Conservation (phyloP, 2,113 vertebrate genomes). For the Isichthys henryi region DNA sequence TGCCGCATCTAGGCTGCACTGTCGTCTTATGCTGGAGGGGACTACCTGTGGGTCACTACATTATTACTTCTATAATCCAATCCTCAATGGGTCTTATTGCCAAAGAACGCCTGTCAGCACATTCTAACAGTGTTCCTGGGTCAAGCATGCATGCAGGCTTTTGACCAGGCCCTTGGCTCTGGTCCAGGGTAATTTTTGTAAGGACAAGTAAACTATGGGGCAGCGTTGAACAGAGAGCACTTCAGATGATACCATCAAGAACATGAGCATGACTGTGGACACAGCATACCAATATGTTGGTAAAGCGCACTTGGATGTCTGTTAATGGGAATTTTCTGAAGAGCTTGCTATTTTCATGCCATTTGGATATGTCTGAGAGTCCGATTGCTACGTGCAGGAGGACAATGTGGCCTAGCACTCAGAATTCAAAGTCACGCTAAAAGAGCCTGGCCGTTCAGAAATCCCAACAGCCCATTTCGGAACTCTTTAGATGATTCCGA, state of each 20-base stretch:
- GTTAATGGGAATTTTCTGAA: slow-evolving; percentile 17
- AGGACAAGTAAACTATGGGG: slow-evolving; percentile 45
- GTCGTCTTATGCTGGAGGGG: slow-evolving; percentile 5
- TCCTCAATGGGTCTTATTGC: slow-evolving; percentile 23
- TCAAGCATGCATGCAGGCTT: slow-evolving; percentile 21
- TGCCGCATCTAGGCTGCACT: background rate
- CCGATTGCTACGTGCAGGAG: background rate
- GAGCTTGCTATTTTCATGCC: background rate
- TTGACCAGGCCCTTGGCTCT: slow-evolving; percentile 28
- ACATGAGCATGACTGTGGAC: slow-evolving; percentile 17
- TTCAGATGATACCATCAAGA: slow-evolving; percentile 36
- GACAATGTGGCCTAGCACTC: background rate
- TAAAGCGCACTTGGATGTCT: slow-evolving; percentile 18
- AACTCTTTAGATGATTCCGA: background rate
- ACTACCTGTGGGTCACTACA: slow-evolving; percentile 18
- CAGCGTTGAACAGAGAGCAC: slow-evolving; percentile 29
- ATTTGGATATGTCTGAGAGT: background rate
- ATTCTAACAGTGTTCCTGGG: slow-evolving; percentile 26
- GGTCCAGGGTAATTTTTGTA: slow-evolving; percentile 42
- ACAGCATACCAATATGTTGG: slow-evolving; percentile 35
- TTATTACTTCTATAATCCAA: slow-evolving; percentile 35
- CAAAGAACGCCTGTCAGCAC: slow-evolving; percentile 34
- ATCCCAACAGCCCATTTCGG: background rate
- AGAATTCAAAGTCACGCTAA: background rate
- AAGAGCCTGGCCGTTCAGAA: background rate